Evolutionary conservation across 2,797 vertebrate genomes (phyloP).

Genomic region (Aotus griseimembra): DNA sequence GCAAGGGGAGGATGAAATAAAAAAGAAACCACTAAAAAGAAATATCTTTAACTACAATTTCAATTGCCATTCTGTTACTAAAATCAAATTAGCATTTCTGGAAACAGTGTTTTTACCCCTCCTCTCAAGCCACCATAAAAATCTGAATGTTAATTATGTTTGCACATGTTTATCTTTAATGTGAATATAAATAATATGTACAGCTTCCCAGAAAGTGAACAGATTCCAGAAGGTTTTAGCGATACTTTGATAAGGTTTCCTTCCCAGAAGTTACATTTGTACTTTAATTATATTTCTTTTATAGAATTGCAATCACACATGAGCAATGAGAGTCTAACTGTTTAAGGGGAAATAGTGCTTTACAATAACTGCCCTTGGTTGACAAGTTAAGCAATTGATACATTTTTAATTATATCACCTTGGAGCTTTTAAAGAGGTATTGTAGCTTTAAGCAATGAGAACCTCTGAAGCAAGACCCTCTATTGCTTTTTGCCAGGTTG

Average conservation of each 20-base stretch:
- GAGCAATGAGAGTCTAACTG: not conserved
- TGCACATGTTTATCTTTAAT: conserved; percentile 53
- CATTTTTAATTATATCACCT: conserved; percentile 82
- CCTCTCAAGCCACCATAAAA: conserved; percentile 64
- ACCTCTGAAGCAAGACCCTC: conserved; percentile 76
- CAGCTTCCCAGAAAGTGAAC: not conserved
- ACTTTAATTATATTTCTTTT: conserved; percentile 56
- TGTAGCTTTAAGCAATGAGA: conserved; percentile 72
- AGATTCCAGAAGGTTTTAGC: conserved; percentile 1
- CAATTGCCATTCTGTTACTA: conserved; percentile 70
- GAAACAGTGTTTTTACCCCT: conserved; percentile 22
- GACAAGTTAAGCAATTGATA: conserved; percentile 74
- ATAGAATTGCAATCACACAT: conserved; percentile 51
- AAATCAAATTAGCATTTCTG: conserved; percentile 73
- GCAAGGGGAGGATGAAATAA: conserved; percentile 32
- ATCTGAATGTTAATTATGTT: conserved; percentile 63
- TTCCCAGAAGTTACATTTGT: conserved; percentile 56
- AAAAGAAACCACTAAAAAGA: conserved; percentile 35
- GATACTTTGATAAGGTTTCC: conserved; percentile 23
- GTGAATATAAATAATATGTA: not conserved
- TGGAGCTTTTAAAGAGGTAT: conserved; percentile 66
- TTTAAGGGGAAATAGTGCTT: conserved; percentile 58
- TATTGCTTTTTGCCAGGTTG: conserved; percentile 82
- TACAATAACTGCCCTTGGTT: conserved; percentile 36
- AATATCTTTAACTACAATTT: conserved; percentile 71